Conservation (phyloP, 2,113 vertebrate genomes). For the Ceyx melanurus region DNA sequence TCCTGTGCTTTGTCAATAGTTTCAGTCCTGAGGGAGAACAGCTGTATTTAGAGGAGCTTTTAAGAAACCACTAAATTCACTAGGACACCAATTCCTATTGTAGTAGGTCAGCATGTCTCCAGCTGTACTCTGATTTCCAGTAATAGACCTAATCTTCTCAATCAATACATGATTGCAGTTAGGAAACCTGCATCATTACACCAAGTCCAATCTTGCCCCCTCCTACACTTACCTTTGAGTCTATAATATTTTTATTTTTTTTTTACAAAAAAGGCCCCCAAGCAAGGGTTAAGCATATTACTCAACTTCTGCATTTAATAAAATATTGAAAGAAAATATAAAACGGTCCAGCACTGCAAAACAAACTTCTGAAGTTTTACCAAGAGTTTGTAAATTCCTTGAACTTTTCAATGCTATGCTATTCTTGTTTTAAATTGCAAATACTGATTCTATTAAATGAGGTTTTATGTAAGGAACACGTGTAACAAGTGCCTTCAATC, state of each 20-base stretch:
- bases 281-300: background rate
- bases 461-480: background rate
- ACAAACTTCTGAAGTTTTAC: background rate
- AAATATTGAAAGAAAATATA: background rate
- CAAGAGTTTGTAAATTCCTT: background rate
- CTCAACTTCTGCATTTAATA: background rate
- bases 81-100: background rate
- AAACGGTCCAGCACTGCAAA: background rate
- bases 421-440: background rate
- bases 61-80: slow-evolving; percentile 19
- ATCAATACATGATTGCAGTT: background rate
- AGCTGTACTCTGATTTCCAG: slow-evolving; percentile 22
- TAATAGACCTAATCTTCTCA: slow-evolving; percentile 31
- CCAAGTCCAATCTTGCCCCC: background rate
- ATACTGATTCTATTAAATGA: background rate
- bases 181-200: background rate
- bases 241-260: background rate
- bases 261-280: background rate
- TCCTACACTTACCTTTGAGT: background rate
- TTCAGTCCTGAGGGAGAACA: background rate
- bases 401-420: background rate
- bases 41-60: slow-evolving; percentile 20
- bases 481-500: background rate
- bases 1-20: background rate
- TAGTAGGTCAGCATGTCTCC: background rate